Base-by-base conservation (phyloP, 2,113 vertebrate species). In the Trichomycterus rosablanca region DNA sequence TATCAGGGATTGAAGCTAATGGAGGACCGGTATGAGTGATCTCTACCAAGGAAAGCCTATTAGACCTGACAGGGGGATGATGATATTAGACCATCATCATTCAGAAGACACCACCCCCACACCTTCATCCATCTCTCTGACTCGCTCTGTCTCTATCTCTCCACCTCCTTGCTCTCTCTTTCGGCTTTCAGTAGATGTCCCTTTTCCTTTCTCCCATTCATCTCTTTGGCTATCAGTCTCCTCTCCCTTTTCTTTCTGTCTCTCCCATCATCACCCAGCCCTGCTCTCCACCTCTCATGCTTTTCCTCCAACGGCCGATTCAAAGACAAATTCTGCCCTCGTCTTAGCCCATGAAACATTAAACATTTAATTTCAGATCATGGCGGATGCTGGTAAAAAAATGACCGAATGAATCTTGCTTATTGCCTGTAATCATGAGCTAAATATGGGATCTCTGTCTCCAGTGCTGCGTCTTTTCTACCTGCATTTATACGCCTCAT, bases 51-150 rank as follows among this genome's bases (percentile, higher is more conserved):
- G 91, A 93, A 97, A 97, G 93, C 93, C 95, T 97, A 98, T 98
- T 98, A 98, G 92, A 88, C 87, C 93, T 97, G 95, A 96, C 95
- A 97, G 95, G 93, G 92, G 92, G 94, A 95, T 97, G 95, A 94
- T 97, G 93, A 97, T 97, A 98, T 98, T 98, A 96, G 93, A 87
- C 92, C 91, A 92, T 97, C 93, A 98, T 95, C 93, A 95, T 94
- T 97, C 95, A 93, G 91, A 89, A 88, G 88, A 90, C 87, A 90
- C 89, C 89, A 82, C 91, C 90, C 92, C 91, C 92, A 89, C 91
- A 90, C 91, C 91, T 92, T 91, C 92, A 97, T 98, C 93, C 90
- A 89, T 95, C 95, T 71, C 51, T 56, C 71, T 55, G 78, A 93
- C 91, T 62, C 45, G 57, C 66, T 65, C 75, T 58, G 45, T 64